Percentiles rank a stretch among this genome's conserved stretches.
These are phyloP conservation scores for Nerophis lumbriciformis DNA, from an alignment of 2,113 vertebrate species.

Conservation along the genomic window DNA sequence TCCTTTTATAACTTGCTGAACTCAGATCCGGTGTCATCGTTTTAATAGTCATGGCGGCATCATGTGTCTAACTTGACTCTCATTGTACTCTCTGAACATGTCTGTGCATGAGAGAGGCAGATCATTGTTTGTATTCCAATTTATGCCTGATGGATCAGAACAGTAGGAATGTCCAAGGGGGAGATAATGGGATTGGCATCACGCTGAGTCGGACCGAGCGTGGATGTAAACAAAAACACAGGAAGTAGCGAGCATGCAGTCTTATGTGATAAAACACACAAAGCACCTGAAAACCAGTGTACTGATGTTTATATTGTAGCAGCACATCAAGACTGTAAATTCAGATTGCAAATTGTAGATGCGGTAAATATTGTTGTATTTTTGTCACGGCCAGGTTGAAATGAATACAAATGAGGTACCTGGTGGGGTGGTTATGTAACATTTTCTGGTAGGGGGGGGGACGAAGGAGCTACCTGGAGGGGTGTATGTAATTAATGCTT, in stretches of 20 bases:
- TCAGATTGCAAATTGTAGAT: background rate
- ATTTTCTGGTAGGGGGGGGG: background rate
- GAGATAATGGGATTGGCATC: constrained; percentile 32
- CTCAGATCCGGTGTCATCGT: background rate
- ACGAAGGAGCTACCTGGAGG: background rate
- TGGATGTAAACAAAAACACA: constrained; percentile 54
- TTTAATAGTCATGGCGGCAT: constrained; percentile 12
- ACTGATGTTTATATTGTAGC: no score
- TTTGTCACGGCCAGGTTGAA: background rate
- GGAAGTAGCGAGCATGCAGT: constrained; percentile 15
- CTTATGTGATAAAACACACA: constrained; percentile 13
- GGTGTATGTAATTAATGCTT: constrained; percentile 6
- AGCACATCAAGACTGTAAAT: no score
- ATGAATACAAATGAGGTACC: background rate
- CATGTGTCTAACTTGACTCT: constrained; percentile 27
- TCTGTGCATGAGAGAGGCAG: constrained; percentile 31
- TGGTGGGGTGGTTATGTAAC: background rate
- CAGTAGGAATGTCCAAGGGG: constrained; percentile 43
- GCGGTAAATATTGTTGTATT: background rate
- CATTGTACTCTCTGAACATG: constrained; percentile 28
- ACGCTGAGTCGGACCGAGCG: constrained; percentile 26
- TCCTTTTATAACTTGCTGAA: background rate
- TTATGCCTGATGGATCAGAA: constrained; percentile 37
- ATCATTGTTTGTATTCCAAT: constrained; percentile 44
- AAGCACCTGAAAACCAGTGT: background rate